These are phyloP conservation scores for Acanthurus leucopareius DNA, from an alignment of 2,797 vertebrate species.

Conservation along the genomic window DNA sequence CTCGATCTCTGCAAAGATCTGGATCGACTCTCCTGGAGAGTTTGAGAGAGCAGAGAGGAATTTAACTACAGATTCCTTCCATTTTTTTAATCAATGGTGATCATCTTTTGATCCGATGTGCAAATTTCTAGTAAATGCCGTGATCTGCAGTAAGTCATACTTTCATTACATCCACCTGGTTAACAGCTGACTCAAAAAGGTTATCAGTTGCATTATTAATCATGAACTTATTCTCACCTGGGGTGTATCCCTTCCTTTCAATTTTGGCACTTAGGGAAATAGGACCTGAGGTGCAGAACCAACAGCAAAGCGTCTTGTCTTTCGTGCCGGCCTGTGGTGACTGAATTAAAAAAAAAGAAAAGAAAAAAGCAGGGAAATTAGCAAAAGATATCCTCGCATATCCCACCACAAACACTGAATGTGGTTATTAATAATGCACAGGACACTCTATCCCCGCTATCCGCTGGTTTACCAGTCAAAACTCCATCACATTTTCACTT, in stretches of 20 bases:
- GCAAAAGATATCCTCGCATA: neutral
- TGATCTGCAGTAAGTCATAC: slow-evolving; percentile 2
- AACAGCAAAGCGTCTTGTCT: slow-evolving; percentile 99
- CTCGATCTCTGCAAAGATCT: slow-evolving; percentile 99
- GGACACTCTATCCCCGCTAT: neutral
- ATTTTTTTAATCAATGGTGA: neutral
- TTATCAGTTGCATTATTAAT: slow-evolving; percentile 23
- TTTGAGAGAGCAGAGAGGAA: neutral
- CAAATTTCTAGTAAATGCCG: slow-evolving; percentile 16
- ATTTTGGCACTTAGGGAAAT: slow-evolving; percentile 99
- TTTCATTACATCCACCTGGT: neutral
- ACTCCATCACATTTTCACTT: neutral
- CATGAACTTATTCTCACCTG: slow-evolving; percentile 85
- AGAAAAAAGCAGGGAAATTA: slow-evolving; percentile 17
- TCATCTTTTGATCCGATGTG: neutral
- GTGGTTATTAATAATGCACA: neutral
- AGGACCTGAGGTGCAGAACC: slow-evolving; percentile 99
- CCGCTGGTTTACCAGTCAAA: neutral
- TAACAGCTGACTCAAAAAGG: neutral
- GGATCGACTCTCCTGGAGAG: slow-evolving; percentile 95
- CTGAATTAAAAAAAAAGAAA: slow-evolving; percentile 75
- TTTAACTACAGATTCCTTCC: slow-evolving; percentile 1
- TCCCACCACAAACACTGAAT: too few relatives aligned
- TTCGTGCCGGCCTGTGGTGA: slow-evolving; percentile 99
- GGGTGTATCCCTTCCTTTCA: slow-evolving; percentile 99